Evolutionary conservation across 1,140 invertebrate genomes (phyloP), one percentile per base, ranked within the genome.

Genomic region (Atta texana): DNA sequence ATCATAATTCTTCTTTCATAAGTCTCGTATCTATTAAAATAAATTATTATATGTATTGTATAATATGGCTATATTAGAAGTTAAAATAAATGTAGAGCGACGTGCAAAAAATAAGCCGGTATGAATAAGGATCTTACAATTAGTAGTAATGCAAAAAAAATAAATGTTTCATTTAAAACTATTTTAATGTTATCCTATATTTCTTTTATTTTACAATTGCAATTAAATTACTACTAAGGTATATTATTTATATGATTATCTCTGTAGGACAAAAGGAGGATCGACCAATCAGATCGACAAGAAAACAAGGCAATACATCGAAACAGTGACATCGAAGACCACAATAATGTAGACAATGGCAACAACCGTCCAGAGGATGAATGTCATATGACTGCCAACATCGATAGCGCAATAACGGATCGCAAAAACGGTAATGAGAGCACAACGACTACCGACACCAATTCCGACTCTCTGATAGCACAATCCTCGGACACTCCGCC

Each of bases 381-480:
- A 0, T 34, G 34, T 57, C 77, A 53, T 39, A 14, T 66, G 21
- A 77, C 51, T 66, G 87, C 44, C 49, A 85, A 77, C 10, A 44
- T 64, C 4, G 76, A 90, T 49, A 28, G 51, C 0, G 57, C 81
- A 4, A 87, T 86, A 3, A 78, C 78, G 2, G 85, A 85, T 21
- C 78, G 72, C n/a, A 91, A 90, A 53, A 91, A 91, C 14, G 92
- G 90, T 24, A 92, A 89, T 39, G 92, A 93, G 34, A 94, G 92
- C 69, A 92, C 89, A 24, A 92, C 92, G 10, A 93, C 91, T 0
- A 94, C 91, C 0, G 93, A 94, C 39, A 94, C 93, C 0, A 94
- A 93, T 64, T 93, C 92, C 6, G 94, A 92, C n/a, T 94, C 93
- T 12, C 81, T 92, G 74, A 88, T 90, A 49, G 93, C 91, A 10